These are phyloP conservation scores for Tetramorium alpestre DNA, from an alignment of 1,140 invertebrate genomes.

Conservation along the genomic window DNA sequence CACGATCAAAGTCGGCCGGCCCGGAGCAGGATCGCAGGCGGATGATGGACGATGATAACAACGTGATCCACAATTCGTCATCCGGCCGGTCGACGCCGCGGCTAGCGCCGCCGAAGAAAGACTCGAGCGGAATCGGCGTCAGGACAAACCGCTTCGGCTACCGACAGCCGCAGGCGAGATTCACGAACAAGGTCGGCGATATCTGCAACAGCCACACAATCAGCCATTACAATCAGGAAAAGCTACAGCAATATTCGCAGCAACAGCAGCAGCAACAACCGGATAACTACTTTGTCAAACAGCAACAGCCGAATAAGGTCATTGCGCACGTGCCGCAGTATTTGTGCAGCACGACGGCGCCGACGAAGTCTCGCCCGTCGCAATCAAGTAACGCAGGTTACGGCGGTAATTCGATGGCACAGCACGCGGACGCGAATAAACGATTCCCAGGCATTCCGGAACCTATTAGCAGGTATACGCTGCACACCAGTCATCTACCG, in stretches of 20 bases:
- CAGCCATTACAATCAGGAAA: slow-evolving; percentile 79
- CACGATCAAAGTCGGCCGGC: slow-evolving; percentile 83
- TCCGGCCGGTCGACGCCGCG: slow-evolving; percentile 85
- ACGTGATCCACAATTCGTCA: slow-evolving; percentile 75
- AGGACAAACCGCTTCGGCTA: slow-evolving; percentile 86
- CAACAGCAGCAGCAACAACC: slow-evolving; percentile 58
- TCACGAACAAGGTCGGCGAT: slow-evolving; percentile 85
- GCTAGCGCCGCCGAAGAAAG: slow-evolving; percentile 86
- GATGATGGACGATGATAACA: slow-evolving; percentile 75
- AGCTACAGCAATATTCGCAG: slow-evolving; percentile 66
- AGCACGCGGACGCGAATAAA: slow-evolving; percentile 61
- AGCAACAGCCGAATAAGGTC: slow-evolving; percentile 56
- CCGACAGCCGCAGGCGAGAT: slow-evolving; percentile 81
- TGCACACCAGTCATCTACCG: slow-evolving; percentile 91
- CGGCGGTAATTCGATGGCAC: slow-evolving; percentile 15
- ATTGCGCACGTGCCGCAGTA: slow-evolving; percentile 32
- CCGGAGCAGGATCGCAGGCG: slow-evolving; percentile 80
- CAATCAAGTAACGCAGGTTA: slow-evolving; percentile 67
- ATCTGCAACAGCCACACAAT: slow-evolving; percentile 78
- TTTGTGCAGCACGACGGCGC: slow-evolving; percentile 43
- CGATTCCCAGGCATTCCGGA: slow-evolving; percentile 75
- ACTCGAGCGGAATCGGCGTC: slow-evolving; percentile 81
- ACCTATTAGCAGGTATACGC: slow-evolving; percentile 88
- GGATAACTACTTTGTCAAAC: slow-evolving; percentile 61
- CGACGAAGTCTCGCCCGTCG: slow-evolving; percentile 71